Conservation (phyloP, 2,113 vertebrate genomes). For the rabbit (Oryctolagus cuniculus) region DNA sequence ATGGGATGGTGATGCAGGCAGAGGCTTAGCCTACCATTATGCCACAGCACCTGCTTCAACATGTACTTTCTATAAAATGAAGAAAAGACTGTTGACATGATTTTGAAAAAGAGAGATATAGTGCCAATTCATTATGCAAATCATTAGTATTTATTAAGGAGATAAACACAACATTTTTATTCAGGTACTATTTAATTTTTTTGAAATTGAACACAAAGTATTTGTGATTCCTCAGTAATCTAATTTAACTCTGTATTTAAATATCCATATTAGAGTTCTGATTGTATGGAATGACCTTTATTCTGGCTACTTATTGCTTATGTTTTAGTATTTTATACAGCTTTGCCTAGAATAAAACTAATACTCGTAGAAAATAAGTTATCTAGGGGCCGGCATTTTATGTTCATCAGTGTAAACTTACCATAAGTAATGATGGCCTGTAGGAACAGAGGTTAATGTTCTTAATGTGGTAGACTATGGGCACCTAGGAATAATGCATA, state of each 20-base stretch:
- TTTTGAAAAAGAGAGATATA: neutral
- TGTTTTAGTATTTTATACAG: neutral
- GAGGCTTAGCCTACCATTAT: no score
- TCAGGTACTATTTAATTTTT: neutral
- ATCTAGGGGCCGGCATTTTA: neutral
- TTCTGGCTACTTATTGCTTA: neutral
- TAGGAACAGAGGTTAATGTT: neutral
- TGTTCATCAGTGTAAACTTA: neutral
- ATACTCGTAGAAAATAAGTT: neutral
- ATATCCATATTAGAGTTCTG: neutral
- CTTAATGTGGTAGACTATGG: neutral
- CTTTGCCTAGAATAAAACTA: neutral
- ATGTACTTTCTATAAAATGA: neutral
- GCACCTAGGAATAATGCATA: neutral
- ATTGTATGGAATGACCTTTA: neutral
- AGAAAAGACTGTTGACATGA: neutral
- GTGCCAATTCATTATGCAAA: neutral
- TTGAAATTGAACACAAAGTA: neutral
- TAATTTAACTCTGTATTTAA: neutral
- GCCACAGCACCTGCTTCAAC: no score
- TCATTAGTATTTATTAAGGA: neutral
- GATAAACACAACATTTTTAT: neutral
- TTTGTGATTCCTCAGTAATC: neutral
- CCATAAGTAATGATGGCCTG: neutral
- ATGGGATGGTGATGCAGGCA: no score